Evolutionary conservation across 2,888 invertebrate species (phyloP).

Genomic region (Nomada ferruginata): DNA sequence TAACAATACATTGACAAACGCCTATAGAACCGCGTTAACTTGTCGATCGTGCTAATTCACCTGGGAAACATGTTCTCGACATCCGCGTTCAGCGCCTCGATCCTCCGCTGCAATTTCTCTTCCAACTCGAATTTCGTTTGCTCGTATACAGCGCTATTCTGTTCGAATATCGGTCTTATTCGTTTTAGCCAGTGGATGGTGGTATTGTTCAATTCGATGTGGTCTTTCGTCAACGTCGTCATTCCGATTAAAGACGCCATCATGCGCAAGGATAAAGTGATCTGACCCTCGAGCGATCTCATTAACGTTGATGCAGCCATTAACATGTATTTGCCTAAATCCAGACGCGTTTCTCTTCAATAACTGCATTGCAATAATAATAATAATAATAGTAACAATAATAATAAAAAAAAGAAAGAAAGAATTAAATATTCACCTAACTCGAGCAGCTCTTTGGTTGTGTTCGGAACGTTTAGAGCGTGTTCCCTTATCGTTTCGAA

Average conservation of each 20-base stretch:
- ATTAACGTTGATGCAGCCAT: slow-evolving; percentile 91
- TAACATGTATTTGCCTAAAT: slow-evolving; percentile 90
- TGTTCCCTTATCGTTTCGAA: slow-evolving; percentile 90
- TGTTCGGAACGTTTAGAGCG: slow-evolving; percentile 90
- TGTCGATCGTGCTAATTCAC: slow-evolving; percentile 51
- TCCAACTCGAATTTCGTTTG: slow-evolving; percentile 93
- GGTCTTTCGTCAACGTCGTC: slow-evolving; percentile 90
- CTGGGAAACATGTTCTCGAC: slow-evolving; percentile 90
- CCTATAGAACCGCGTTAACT: not conserved
- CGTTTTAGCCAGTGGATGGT: slow-evolving; percentile 93
- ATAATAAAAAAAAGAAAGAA: no score
- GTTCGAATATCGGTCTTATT: slow-evolving; percentile 92
- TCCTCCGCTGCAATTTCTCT: slow-evolving; percentile 89
- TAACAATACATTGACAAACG: not conserved
- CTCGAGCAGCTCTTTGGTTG: slow-evolving; percentile 92
- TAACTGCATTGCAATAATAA: not conserved
- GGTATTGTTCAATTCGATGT: slow-evolving; percentile 91
- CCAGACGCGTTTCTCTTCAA: not conserved
- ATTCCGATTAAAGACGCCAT: slow-evolving; percentile 91
- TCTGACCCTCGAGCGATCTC: slow-evolving; percentile 88
- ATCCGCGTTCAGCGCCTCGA: slow-evolving; percentile 89
- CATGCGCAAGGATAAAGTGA: slow-evolving; percentile 88
- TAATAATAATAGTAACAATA: no score
- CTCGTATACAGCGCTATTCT: slow-evolving; percentile 92
- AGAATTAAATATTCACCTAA: slow-evolving; percentile 68